A percentile compares a stretch with the other conserved stretches of the same genome.
Evolutionary conservation across 2,888 invertebrate species (phyloP).

Genomic region (Trichogramma evanescens): DNA sequence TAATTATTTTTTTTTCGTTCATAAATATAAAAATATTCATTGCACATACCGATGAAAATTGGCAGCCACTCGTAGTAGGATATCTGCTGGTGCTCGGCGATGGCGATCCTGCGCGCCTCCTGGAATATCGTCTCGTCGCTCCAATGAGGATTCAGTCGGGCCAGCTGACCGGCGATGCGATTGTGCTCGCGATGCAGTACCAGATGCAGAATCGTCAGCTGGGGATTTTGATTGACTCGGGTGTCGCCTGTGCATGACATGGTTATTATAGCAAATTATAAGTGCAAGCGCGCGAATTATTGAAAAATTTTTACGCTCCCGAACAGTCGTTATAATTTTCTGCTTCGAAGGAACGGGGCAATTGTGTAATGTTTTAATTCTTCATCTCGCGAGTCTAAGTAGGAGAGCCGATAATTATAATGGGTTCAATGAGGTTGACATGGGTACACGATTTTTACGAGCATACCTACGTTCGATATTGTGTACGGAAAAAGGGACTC

Average conservation of each 20-base stretch:
- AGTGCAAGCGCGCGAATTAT: too few relatives aligned
- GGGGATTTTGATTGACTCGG: conserved; percentile 71
- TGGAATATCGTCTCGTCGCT: conserved; percentile 66
- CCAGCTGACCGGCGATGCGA: conserved; percentile 60
- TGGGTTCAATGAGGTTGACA: too few relatives aligned
- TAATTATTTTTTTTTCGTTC: not conserved
- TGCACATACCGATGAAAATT: conserved; percentile 58
- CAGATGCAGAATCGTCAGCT: conserved; percentile 66
- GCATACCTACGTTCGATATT: too few relatives aligned
- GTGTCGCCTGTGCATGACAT: conserved; percentile 57
- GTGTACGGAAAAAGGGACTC: too few relatives aligned
- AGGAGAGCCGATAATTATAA: too few relatives aligned
- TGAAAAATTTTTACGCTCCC: too few relatives aligned
- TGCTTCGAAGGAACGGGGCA: too few relatives aligned
- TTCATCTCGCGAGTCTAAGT: too few relatives aligned
- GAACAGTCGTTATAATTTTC: too few relatives aligned
- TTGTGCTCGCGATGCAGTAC: conserved; percentile 76
- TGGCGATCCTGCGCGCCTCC: conserved; percentile 66
- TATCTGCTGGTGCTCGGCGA: conserved; percentile 73
- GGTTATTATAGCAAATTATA: too few relatives aligned
- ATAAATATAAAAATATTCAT: not conserved
- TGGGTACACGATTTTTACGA: too few relatives aligned
- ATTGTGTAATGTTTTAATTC: too few relatives aligned
- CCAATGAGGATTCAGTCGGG: conserved; percentile 66
- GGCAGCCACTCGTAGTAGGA: conserved; percentile 77